Conservation (phyloP, 2,888 invertebrate species). For the Cantharis nigra region DNA sequence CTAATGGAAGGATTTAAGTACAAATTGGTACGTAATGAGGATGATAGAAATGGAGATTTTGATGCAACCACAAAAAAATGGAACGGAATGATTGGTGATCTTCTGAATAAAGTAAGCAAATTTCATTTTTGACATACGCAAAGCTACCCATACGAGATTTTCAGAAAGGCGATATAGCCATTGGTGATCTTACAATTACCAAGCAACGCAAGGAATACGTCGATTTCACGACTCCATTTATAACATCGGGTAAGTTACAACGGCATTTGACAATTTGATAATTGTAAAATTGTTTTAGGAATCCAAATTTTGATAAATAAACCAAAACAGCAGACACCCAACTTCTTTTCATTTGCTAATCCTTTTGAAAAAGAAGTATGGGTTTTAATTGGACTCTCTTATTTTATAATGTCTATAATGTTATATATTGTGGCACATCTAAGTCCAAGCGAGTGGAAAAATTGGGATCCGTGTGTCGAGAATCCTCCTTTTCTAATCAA, state of each 20-base stretch:
- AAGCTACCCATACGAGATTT: slow-evolving; percentile 32
- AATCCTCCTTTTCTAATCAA: slow-evolving; percentile 67
- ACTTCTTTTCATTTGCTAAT: slow-evolving; percentile 72
- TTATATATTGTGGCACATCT: slow-evolving; percentile 65
- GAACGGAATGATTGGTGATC: slow-evolving; percentile 73
- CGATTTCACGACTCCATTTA: slow-evolving; percentile 94
- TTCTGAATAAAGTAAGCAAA: slow-evolving; percentile 35
- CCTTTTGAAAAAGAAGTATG: slow-evolving; percentile 81
- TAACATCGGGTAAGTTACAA: slow-evolving; percentile 73
- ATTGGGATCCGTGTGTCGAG: slow-evolving; percentile 64
- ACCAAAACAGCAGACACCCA: slow-evolving; percentile 66
- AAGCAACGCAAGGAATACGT: slow-evolving; percentile 84
- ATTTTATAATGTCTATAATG: slow-evolving; percentile 66
- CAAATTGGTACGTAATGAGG: slow-evolving; percentile 56
- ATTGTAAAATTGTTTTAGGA: slow-evolving; percentile 48
- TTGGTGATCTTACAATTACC: slow-evolving; percentile 89
- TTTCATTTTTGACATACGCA: neutral
- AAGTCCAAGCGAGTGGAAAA: slow-evolving; percentile 69
- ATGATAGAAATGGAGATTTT: slow-evolving; percentile 51
- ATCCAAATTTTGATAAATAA: slow-evolving; percentile 71
- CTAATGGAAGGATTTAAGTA: slow-evolving; percentile 63
- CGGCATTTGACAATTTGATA: neutral
- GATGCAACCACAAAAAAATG: slow-evolving; percentile 60
- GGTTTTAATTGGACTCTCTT: slow-evolving; percentile 68
- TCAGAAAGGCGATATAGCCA: slow-evolving; percentile 87